phyloP scores from a whole-genome alignment of 2,797 vertebrate species.

The Hippopotamyrus pictus region DNA sequence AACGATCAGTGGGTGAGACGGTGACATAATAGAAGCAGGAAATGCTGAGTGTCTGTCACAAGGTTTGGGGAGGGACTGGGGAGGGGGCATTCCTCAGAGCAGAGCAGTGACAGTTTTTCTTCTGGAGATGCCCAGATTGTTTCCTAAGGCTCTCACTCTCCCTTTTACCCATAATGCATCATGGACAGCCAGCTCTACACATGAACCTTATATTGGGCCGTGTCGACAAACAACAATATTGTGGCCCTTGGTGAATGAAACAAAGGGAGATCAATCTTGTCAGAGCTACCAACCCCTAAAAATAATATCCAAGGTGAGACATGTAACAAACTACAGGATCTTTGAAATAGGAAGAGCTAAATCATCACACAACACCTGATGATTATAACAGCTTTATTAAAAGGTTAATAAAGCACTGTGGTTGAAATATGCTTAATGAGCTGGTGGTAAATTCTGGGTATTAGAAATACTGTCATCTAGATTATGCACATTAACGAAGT shows the following conservation, averaged over 20 bases:
- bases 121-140: not conserved
- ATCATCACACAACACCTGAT: not conserved
- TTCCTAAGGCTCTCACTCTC: not conserved
- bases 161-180: constrained; percentile 2
- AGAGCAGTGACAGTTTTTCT: constrained; percentile 7
- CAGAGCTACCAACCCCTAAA: constrained; percentile 25
- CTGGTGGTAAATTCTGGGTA: not conserved
- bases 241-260: constrained; percentile 36
- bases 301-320: not conserved
- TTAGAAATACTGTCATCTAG: not conserved
- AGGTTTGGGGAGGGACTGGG: not conserved
- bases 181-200: not conserved
- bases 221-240: not conserved
- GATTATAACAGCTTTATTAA: not conserved
- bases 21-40: not conserved
- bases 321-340: not conserved
- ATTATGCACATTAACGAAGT: not conserved
- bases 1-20: not conserved
- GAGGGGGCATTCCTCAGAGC: not conserved
- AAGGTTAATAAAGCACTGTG: not conserved
- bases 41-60: constrained; percentile 16
- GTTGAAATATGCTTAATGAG: not conserved
- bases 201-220: not conserved
- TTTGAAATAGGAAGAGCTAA: not conserved
- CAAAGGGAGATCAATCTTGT: constrained; percentile 45